Evolutionary conservation across 2,888 invertebrate genomes (phyloP).

Genomic region (Leptinotarsa rubiginosa): DNA sequence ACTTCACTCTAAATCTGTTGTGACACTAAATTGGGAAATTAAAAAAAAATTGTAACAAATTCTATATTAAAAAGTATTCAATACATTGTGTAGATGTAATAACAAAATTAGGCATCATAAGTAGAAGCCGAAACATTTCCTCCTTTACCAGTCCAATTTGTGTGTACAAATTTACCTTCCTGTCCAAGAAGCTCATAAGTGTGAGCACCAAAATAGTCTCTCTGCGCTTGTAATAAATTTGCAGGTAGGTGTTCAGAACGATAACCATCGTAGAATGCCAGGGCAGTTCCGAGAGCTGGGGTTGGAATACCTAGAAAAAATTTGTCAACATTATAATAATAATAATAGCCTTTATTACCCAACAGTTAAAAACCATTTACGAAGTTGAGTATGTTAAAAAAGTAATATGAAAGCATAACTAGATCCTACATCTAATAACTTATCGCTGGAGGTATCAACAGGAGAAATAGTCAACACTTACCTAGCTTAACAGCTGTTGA

Average conservation of each 20-base stretch:
- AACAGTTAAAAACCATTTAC: too few relatives aligned
- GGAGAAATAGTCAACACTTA: conserved; percentile 37
- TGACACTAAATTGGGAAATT: too few relatives aligned
- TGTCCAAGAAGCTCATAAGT: conserved; percentile 91
- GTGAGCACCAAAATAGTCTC: conserved; percentile 99
- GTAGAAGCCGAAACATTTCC: conserved; percentile 96
- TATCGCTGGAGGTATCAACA: too few relatives aligned
- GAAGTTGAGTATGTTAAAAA: too few relatives aligned
- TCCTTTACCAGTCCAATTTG: conserved; percentile 99
- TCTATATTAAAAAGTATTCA: conserved; percentile 8
- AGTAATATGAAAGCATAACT: too few relatives aligned
- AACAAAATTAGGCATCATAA: conserved; percentile 76
- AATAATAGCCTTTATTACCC: too few relatives aligned
- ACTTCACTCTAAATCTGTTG: too few relatives aligned
- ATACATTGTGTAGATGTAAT: neutral
- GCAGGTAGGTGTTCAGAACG: conserved; percentile 89
- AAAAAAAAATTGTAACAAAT: neutral
- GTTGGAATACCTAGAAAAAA: conserved; percentile 84
- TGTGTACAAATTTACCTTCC: conserved; percentile 93
- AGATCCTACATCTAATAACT: neutral
- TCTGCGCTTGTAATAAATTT: conserved; percentile 94
- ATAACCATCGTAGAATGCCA: conserved; percentile 98
- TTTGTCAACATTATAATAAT: neutral
- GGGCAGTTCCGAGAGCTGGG: conserved; percentile 91
- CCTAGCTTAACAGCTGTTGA: conserved; percentile 70